Evolutionary conservation across 2,888 invertebrate genomes (phyloP).

Genomic region (Selenia dentaria): DNA sequence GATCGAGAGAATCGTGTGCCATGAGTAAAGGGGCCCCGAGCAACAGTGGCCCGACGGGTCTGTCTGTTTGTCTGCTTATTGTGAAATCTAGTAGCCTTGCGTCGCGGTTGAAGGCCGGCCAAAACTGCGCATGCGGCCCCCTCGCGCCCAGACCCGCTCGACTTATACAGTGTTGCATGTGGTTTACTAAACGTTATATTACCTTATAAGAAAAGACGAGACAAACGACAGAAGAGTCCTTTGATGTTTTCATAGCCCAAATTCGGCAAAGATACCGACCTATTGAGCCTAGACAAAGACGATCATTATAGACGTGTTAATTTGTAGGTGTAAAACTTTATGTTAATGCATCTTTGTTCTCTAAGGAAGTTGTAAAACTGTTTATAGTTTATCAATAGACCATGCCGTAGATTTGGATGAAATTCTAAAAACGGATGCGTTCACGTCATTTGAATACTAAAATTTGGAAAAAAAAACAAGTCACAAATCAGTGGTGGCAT

Average conservation of each 20-base stretch:
- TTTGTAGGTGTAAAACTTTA: constrained; percentile 34
- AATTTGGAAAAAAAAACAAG: constrained; percentile 64
- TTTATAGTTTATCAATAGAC: constrained; percentile 70
- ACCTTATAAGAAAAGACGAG: no score
- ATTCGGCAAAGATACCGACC: constrained; percentile 35
- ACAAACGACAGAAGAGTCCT: no score
- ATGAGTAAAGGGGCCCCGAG: constrained; percentile 43
- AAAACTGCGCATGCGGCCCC: constrained; percentile 54
- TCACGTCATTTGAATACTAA: constrained; percentile 80
- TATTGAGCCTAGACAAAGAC: constrained; percentile 35
- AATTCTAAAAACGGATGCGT: constrained; percentile 81
- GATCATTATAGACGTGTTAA: constrained; percentile 38
- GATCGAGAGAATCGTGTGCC: constrained; percentile 24
- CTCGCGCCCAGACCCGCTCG: constrained; percentile 53
- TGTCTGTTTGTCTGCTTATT: constrained; percentile 62
- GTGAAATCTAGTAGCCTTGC: constrained; percentile 75
- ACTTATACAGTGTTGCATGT: no score
- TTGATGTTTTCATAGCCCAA: constrained; percentile 32
- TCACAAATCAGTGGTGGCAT: constrained; percentile 45
- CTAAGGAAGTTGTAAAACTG: constrained; percentile 76
- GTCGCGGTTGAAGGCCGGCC: constrained; percentile 75
- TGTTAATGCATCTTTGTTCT: constrained; percentile 52
- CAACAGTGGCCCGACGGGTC: constrained; percentile 47
- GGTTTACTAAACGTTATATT: no score
- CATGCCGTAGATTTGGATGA: constrained; percentile 43